Percentiles rank a stretch among this genome's conserved stretches.
phyloP scores from a whole-genome alignment of 2,888 invertebrate species.

The Chrysopilus asiliformis region DNA sequence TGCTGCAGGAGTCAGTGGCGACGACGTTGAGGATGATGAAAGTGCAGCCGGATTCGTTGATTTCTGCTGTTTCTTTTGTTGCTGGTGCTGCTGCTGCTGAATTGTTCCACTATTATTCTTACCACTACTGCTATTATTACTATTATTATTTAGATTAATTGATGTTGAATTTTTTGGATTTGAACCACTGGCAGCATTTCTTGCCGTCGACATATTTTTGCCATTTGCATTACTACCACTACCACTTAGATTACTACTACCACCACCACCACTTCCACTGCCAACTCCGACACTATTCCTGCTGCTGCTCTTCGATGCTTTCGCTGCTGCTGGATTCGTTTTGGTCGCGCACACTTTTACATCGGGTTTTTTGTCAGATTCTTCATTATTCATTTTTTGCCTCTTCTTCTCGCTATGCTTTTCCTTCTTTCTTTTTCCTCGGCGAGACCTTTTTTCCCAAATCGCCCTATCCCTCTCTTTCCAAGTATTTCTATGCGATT shows the following conservation, averaged over 20 bases:
- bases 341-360: constrained; percentile 30
- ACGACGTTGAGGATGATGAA: constrained; percentile 15
- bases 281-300: constrained; percentile 15
- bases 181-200: constrained; percentile 6
- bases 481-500: not conserved
- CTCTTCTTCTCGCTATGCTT: constrained; percentile 8
- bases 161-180: constrained; percentile 3
- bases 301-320: constrained; percentile 10
- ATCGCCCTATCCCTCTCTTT: constrained; percentile 1
- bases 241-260: constrained; percentile 13
- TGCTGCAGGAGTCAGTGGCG: constrained; percentile 14
- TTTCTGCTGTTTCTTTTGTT: constrained; percentile 7
- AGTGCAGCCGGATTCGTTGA: constrained; percentile 13
- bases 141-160: not conserved
- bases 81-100: constrained; percentile 7
- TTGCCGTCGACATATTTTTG: constrained; percentile 20
- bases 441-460: constrained; percentile 2
- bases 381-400: constrained; percentile 28
- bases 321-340: constrained; percentile 18
- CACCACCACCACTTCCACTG: constrained; percentile 13
- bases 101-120: not conserved
- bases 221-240: constrained; percentile 20
- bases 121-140: not conserved
- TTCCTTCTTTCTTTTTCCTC: constrained; percentile 5
- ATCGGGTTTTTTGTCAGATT: constrained; percentile 30